Evolutionary conservation across 2,888 invertebrate genomes (phyloP), one percentile per base, ranked within the genome.

Genomic region (Chironomus riparius): DNA sequence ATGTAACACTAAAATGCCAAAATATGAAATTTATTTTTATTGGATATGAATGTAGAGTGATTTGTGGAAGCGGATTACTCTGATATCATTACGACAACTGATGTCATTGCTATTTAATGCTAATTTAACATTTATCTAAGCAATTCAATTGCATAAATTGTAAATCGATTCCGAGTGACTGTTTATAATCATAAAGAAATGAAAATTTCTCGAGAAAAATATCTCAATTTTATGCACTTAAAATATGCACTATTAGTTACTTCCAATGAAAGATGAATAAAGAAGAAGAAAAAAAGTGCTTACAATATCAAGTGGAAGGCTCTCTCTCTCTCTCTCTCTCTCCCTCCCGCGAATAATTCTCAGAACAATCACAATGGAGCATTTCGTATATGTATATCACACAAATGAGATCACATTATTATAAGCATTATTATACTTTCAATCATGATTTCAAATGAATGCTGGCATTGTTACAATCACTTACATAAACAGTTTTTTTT

Each of bases 361-460:
- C n/a, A n/a, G 72, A 73, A 73, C 47, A 62, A 73, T 65, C 21
- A 73, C 62, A 73, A 73, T 73, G 61, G 38, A 47, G 18, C 13
- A 24, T 21, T 24, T 21, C 18, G 7, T 13, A 28, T 68, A n/a
- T n/a, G n/a, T n/a, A 28, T 68, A 68, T 68, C 68, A 48, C 12
- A 72, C 47, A 72, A 72, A 72, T 56, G 72, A 72, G 72, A 72
- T 72, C 56, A 56, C 72, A 72, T 72, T 72, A 56, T 65, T 65
- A 65, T 22, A 24, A 56, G 18, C n/a, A 56, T 56, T 56, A 56
- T 56, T 56, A 18, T 70, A 22, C 15, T 28, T 62, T 73, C 72
- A 73, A 73, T 50, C 50, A 71, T 24, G 22, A 47, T n/a, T 73
- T 73, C 72, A 62, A 21, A 28, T 73, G 72, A 73, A 73, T 73